Evolutionary conservation across 2,113 vertebrate species (phyloP), one percentile per base, ranked within the genome.

Genomic region (Megaceryle maxima): DNA sequence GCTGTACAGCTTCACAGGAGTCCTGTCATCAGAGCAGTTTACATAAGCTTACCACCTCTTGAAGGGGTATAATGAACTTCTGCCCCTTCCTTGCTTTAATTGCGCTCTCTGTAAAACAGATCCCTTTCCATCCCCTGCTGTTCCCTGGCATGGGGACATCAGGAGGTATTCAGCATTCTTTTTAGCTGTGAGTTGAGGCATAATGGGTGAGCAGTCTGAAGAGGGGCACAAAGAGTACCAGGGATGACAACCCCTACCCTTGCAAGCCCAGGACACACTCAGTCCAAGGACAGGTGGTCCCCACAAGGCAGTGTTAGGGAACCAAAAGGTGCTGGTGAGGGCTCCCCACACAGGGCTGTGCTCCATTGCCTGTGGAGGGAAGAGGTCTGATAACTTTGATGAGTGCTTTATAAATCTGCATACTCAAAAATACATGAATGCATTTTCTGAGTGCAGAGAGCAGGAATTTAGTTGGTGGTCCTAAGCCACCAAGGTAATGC

Each of bases 201-300:
- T 79, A 44, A 51, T 10, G 10, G 35, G 33, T 1, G 0, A 88
- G 44, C 8, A 4, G 39, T 19, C 21, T 60, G 57, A 39, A 72
- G 51, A 76, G 31, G n/a, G 33, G 12, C 46, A 53, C 21, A 37
- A 64, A 41, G 8, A 12, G 25, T 59, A 41, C 17, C 17, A 64
- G 33, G 55, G 15, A 44, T n/a, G 24, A 59, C n/a, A 83, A 11
- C 4, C 5, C 10, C 7, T 13, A 8, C 33, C 37, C 41, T 57
- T 2, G 0, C 15, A 79, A 64, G 21, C 15, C 55, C 13, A 16
- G 68, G 63, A 35, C n/a, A 26, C 5, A 0, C 18, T 37, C 2
- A 1, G 5, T 33, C 29, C 37, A 43, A 29, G 56, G 56, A 25
- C 20, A 69, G 5, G 11, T n/a, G 8, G 7, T 2, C 17, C 50